Percentiles rank a stretch among this genome's conserved stretches.
These are phyloP conservation scores for Petrocephalus zakoni DNA, from an alignment of 2,113 vertebrate genomes.

Conservation along the genomic window DNA sequence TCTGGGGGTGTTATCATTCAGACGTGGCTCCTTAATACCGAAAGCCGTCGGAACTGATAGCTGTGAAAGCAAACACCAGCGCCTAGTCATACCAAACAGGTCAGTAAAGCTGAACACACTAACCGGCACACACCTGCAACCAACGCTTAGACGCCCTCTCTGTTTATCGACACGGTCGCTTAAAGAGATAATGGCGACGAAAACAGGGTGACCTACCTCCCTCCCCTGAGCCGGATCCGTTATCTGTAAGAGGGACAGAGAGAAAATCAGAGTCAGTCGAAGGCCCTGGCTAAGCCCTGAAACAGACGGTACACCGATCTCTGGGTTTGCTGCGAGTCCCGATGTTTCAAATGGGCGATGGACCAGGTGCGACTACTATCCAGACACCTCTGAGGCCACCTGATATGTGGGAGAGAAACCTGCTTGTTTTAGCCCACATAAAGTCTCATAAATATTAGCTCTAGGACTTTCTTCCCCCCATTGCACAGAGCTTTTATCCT, in stretches of 20 bases:
- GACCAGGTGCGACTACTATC: background rate
- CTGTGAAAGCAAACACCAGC: background rate
- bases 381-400: background rate
- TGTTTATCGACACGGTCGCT: background rate
- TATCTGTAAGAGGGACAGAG: constrained; percentile 51
- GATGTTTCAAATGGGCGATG: background rate
- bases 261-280: background rate
- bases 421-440: background rate
- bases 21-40: background rate
- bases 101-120: background rate
- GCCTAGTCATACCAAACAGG: background rate
- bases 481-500: background rate
- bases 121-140: background rate
- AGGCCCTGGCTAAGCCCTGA: background rate
- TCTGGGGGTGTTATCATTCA: background rate
- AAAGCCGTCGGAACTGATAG: background rate
- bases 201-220: constrained; percentile 57
- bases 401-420: background rate
- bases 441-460: background rate
- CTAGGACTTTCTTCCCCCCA: background rate
- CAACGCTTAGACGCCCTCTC: background rate
- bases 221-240: constrained; percentile 75
- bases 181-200: background rate
- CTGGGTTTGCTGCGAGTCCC: background rate
- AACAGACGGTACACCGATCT: background rate